Conservation (phyloP, 2,113 vertebrate species). For the Leiothrix lutea region DNA sequence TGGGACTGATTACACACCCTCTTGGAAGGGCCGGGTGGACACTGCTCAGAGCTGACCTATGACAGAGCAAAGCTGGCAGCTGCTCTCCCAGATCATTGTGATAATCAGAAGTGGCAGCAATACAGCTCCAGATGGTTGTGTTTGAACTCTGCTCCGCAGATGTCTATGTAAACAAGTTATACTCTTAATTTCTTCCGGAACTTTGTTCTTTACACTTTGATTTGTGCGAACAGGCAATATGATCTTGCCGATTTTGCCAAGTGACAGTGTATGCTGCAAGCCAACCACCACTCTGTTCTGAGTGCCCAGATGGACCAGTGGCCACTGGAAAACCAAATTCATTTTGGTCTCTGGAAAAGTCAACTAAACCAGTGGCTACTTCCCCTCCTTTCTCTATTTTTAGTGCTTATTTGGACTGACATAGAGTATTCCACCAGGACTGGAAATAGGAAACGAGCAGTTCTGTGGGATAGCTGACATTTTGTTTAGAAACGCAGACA, state of each 20-base stretch:
- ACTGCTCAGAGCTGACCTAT: conserved; percentile 18
- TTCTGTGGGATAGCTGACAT: neutral
- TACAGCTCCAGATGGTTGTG: conserved; percentile 55
- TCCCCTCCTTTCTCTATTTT: conserved; percentile 5
- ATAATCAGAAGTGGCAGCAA: conserved; percentile 60
- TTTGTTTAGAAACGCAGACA: neutral
- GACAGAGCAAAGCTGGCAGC: conserved; percentile 45
- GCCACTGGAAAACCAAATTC: neutral
- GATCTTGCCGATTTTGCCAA: neutral
- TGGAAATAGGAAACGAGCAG: neutral
- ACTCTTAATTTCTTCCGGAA: conserved; percentile 74
- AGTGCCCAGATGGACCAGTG: neutral
- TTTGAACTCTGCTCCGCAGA: conserved; percentile 68
- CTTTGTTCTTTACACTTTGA: conserved; percentile 69
- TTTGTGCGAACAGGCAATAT: conserved; percentile 14
- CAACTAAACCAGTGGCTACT: neutral
- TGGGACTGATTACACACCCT: neutral
- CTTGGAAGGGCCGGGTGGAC: neutral
- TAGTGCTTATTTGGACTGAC: conserved; percentile 14
- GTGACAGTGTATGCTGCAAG: neutral
- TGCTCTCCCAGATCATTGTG: conserved; percentile 51
- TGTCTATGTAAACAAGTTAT: conserved; percentile 72
- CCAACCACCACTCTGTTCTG: neutral
- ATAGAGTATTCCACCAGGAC: conserved; percentile 9
- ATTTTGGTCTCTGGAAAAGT: neutral